Evolutionary conservation across 2,888 invertebrate genomes (phyloP), one percentile per base, ranked within the genome.

Genomic region (Petrolisthes cinctipes): DNA sequence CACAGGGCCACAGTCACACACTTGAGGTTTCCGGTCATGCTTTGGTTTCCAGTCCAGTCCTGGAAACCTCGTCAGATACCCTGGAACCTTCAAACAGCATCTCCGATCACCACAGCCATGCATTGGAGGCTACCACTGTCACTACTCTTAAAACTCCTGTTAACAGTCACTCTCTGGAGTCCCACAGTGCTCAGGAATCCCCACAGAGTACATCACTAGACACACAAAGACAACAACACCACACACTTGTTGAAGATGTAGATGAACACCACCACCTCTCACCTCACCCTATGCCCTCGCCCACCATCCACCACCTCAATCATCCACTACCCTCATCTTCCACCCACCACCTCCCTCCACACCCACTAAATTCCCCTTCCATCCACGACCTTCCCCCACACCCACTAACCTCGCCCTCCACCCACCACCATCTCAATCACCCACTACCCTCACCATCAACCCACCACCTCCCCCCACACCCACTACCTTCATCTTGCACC

Each of bases 41-140:
- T 53, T 68, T 82, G 68, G 82, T 82, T 14, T 56, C 61, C 37
- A 61, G 80, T 80, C 80, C 57, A 57, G 80, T 61, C 11, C 61
- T 61, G 11, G 61, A 61, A 11, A 17, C 61, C 61, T 20, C 71
- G 20, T 17, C n/a, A n/a, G 6, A 71, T n/a, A 11, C 71, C 20
- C 20, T 71, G 20, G 71, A 71, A 17, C 6, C 71, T 17, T 20
- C 71, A n/a, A n/a, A 37, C 37, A 37, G 37, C 37, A 37, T 37
- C 9, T n/a, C 54, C 5, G 78, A 79, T 20, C 78, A 79, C 78
- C 78, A 56, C 17, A 20, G 51, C 51, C 71, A 71, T 71, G 71
- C 4, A n/a, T n/a, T 71, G 20, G 71, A 71, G 71, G 71, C 20
- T 11, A 11, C 71, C 6, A 56, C 51, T 53, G 66, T 37, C 53